Evolutionary conservation across 2,888 invertebrate species (phyloP).

Genomic region (Archaeoteleia sp.): DNA sequence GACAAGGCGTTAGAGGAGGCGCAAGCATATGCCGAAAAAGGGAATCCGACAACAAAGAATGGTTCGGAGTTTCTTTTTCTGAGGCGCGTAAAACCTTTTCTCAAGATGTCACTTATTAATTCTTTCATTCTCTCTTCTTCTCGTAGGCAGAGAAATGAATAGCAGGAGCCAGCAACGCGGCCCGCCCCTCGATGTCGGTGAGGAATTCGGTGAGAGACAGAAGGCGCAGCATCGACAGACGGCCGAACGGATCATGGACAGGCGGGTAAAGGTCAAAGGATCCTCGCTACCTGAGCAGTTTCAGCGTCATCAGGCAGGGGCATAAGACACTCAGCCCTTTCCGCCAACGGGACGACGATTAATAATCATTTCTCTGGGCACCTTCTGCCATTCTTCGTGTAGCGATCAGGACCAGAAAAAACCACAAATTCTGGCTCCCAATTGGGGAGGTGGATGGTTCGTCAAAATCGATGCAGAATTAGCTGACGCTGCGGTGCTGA

Average conservation of each 20-base stretch:
- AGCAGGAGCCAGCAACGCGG: conserved; percentile 58
- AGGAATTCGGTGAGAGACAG: conserved; percentile 55
- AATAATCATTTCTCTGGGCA: conserved; percentile 60
- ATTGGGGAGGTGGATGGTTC: conserved; percentile 39
- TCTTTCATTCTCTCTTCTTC: conserved; percentile 65
- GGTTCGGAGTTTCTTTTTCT: conserved; percentile 50
- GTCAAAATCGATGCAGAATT: conserved; percentile 61
- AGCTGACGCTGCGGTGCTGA: conserved; percentile 27
- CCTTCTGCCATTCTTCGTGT: conserved; percentile 26
- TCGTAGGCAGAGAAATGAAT: conserved; percentile 66
- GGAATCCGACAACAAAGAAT: conserved; percentile 55
- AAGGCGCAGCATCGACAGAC: conserved; percentile 59
- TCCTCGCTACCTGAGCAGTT: conserved; percentile 69
- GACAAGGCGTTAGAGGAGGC: conserved; percentile 62
- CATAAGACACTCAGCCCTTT: conserved; percentile 55
- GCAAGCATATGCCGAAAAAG: conserved; percentile 59
- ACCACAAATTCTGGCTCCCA: conserved; percentile 44
- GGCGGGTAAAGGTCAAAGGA: conserved; percentile 71
- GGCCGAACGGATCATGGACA: conserved; percentile 61
- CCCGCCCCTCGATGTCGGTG: conserved; percentile 29
- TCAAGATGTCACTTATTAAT: conserved; percentile 74
- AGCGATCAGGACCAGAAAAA: conserved; percentile 37
- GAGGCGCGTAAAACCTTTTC: conserved; percentile 67
- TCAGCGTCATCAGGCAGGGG: conserved; percentile 54
- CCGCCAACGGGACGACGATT: conserved; percentile 63